These are phyloP conservation scores for Cephus pygmeus DNA, from an alignment of 2,888 invertebrate species.

Conservation along the genomic window DNA sequence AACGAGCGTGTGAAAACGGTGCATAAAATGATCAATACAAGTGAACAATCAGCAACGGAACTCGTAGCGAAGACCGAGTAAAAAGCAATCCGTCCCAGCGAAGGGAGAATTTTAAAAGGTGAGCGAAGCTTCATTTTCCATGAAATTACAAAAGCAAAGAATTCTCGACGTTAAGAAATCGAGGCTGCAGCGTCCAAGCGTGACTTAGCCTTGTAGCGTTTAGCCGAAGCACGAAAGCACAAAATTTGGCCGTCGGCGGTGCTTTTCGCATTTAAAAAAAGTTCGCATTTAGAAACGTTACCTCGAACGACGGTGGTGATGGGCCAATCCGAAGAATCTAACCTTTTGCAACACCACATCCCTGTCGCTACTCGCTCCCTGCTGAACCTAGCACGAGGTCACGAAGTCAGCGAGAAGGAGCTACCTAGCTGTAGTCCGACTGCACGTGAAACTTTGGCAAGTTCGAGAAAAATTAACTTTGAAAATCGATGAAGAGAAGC, in stretches of 20 bases:
- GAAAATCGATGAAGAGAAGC: background rate
- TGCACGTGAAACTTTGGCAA: background rate
- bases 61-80: background rate
- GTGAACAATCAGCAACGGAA: background rate
- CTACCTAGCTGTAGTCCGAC: background rate
- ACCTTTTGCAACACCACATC: constrained; percentile 57
- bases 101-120: background rate
- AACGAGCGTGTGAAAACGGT: background rate
- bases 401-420: background rate
- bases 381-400: background rate
- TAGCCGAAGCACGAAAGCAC: background rate
- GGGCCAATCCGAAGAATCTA: constrained; percentile 52
- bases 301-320: constrained; percentile 52
- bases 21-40: background rate
- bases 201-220: background rate
- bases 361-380: background rate
- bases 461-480: background rate
- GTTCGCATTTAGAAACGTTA: constrained; percentile 28
- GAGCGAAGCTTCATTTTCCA: background rate
- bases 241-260: background rate
- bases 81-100: background rate
- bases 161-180: background rate
- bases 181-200: background rate
- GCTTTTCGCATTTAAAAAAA: background rate
- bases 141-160: background rate